Evolutionary conservation across 2,888 invertebrate species (phyloP), one percentile per base, ranked within the genome.

Genomic region (Nephrotoma appendiculata): DNA sequence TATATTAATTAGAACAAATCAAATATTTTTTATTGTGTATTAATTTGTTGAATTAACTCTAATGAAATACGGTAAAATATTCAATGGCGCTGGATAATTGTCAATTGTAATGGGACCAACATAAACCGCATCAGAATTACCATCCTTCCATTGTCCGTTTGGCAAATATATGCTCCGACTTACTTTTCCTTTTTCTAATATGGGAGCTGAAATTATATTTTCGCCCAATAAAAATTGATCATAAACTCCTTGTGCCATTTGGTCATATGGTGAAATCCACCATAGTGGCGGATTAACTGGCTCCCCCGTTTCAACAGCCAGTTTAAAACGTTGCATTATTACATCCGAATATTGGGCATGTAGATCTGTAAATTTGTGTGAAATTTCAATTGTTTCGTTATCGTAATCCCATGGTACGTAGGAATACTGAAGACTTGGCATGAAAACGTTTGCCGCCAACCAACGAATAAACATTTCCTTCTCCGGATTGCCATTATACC

Each of bases 261-360:
- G 89, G 89, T 97, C 95, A 0, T 90, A 90, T 0, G 97, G 96
- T 88, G 94, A 95, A 0, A 95, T 90, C 97, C 97, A 97, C 97
- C 97, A 98, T 52, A 97, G 93, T 0, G 97, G 97, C 2, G 95
- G 93, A 91, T 96, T 96, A 11, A 96, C 94, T 0, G 96, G 97
- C 2, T 93, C 92, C 0, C 96, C 96, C 1, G 93, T 92, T 1
- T 89, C 88, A 0, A 94, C 93, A 0, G 95, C 93, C 5, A 92
- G 91, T 86, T 93, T 89, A 93, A 95, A 95, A 0, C 94, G 94
- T 3, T 92, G 91, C 88, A 94, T 92, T 87, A 97, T 94, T 57
- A 93, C 91, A 0, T 94, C 93, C 0, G 94, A 92, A 88, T 94
- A 94, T 9, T 92, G 89, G 0, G 93, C 93, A 89, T 96, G 96